Evolutionary conservation across 2,113 vertebrate genomes (phyloP).

Genomic region (Elaphurus davidianus): DNA sequence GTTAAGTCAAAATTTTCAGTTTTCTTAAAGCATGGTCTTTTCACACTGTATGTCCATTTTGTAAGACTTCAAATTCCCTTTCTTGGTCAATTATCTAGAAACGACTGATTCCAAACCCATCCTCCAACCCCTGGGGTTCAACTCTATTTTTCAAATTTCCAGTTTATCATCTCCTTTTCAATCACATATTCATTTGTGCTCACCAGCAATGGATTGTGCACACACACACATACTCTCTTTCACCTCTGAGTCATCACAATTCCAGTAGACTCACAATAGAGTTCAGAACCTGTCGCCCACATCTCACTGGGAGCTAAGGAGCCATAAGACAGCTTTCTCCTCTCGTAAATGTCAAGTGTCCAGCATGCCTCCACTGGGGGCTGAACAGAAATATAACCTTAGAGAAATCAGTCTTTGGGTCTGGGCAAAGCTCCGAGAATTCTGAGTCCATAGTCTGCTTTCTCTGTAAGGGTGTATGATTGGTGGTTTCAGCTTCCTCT

Average conservation of each 20-base stretch:
- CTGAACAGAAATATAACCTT: constrained; percentile 67
- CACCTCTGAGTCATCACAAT: constrained; percentile 81
- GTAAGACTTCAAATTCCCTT: neutral
- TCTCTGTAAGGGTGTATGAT: neutral
- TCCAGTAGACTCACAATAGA: constrained; percentile 75
- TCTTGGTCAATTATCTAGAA: neutral
- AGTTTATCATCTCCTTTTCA: constrained; percentile 70
- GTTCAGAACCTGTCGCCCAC: constrained; percentile 79
- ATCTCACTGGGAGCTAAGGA: constrained; percentile 71
- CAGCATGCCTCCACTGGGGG: constrained; percentile 50
- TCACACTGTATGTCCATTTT: neutral
- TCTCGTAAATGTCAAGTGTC: constrained; percentile 80
- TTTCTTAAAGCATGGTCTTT: neutral
- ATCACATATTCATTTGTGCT: constrained; percentile 73
- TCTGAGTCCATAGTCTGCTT: neutral
- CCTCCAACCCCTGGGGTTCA: constrained; percentile 50
- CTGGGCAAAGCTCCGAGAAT: neutral
- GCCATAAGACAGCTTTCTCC: constrained; percentile 75
- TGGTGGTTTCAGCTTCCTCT: neutral
- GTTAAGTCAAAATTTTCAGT: neutral
- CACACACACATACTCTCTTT: neutral
- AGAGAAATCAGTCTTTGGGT: constrained; percentile 65
- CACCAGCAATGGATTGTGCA: constrained; percentile 43
- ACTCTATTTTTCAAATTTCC: constrained; percentile 68
- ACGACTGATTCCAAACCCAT: neutral